Base-by-base conservation (phyloP, 2,888 invertebrate species). In the Leptinotarsa rubiginosa region DNA sequence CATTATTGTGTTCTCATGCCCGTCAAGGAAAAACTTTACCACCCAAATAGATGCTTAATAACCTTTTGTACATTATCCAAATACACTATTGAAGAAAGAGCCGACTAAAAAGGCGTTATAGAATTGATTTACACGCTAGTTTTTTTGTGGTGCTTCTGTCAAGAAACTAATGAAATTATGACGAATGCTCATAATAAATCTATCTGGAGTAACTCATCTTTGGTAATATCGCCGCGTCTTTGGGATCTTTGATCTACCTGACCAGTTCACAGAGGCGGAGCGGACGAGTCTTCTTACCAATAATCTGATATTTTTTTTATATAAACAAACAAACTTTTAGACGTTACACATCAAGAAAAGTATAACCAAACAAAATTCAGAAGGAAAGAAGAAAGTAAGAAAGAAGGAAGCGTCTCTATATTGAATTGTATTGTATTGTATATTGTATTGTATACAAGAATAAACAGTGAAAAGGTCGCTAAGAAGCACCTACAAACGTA, bases 141-240 rank as follows among this genome's bases (percentile, higher is more conserved):
- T 75, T 72, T 56, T 56, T 68, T 75, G 71, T 71, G 69, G 59
- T 65, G 71, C 75, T 66, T 66, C 75, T 76, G 76, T 75, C 76
- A 73, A 73, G 64, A 75, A 75, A 76, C 74, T 76, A 77, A 78
- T 78, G 77, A 77, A 78, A 75, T 78, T 75, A 75, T 78, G 78
- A 78, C 74, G 77, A 72, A 78, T 77, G 74, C 69, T 25, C 41
- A 62, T 75, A 74, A 77, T 76, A 76, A 77, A 77, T 77, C 77
- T 73, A 66, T 68, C 64, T 69, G 67, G 67, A 69, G 59, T 70
- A 69, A 72, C 66, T 72, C 72, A 72, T 69, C 72, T 69, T 70
- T 56, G 49, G 49, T 73, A 74, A 75, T 70, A 59, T 67, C 65
- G 62, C 69, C 65, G 75, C 64, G 56, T 22, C 59, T 72, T 25